phyloP scores from a whole-genome alignment of 2,888 invertebrate species.

The Stenurella melanura region DNA sequence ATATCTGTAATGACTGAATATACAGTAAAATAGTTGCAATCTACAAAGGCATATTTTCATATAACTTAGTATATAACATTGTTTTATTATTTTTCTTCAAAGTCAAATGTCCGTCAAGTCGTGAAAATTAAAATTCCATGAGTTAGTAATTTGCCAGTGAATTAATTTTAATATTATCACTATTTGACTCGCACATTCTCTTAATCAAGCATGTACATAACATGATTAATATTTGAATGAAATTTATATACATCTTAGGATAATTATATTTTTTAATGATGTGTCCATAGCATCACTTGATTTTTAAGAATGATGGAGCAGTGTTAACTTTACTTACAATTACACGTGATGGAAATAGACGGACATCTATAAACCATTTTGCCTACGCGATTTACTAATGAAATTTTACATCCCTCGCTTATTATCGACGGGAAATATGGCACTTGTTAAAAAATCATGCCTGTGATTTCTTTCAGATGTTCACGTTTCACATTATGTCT shows the following conservation, averaged over 20 bases:
- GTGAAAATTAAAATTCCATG: conserved; percentile 15
- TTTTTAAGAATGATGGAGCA: too few species aligned
- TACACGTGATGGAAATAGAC: too few species aligned
- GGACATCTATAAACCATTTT: too few species aligned
- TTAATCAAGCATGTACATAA: not conserved
- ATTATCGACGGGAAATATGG: too few species aligned
- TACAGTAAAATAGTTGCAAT: conserved; percentile 36
- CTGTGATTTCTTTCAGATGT: too few species aligned
- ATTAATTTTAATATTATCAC: not conserved
- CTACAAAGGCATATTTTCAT: conserved; percentile 18
- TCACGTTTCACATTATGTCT: too few species aligned
- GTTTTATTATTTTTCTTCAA: conserved; percentile 13
- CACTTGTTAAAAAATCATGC: too few species aligned
- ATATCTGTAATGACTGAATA: conserved; percentile 38
- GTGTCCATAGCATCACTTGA: too few species aligned
- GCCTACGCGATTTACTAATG: too few species aligned
- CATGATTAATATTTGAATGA: not conserved
- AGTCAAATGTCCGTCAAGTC: conserved; percentile 15
- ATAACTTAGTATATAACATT: conserved; percentile 16
- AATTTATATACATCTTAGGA: not conserved
- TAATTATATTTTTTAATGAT: too few species aligned
- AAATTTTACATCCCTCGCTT: too few species aligned
- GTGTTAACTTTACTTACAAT: too few species aligned
- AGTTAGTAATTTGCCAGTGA: conserved; percentile 15
- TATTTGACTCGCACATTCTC: not conserved